phyloP scores from a whole-genome alignment of 1,140 invertebrate species.

The Bombus sibiricus region DNA sequence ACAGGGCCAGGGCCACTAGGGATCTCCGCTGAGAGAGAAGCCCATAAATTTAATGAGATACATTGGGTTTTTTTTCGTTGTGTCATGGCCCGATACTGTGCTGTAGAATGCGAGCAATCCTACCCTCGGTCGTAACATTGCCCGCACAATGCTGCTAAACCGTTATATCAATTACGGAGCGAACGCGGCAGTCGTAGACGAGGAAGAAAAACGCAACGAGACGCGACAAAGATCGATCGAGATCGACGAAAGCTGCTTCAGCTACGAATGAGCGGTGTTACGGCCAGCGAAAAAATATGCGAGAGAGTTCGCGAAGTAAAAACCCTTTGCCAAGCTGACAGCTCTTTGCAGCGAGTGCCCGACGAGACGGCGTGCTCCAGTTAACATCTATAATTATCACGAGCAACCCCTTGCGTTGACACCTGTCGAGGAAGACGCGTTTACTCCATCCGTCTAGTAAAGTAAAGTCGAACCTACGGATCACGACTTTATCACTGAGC shows the following conservation, averaged over 20 bases:
- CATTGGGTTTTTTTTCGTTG: constrained; percentile 33
- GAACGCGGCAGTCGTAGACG: neutral
- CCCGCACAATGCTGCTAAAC: neutral
- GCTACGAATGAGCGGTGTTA: neutral
- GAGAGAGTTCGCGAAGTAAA: neutral
- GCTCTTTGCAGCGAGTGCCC: neutral
- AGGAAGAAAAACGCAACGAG: neutral
- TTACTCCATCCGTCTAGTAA: neutral
- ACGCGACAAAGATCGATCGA: neutral
- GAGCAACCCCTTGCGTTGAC: constrained; percentile 23
- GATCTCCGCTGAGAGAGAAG: constrained; percentile 26
- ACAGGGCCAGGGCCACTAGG: constrained; percentile 18
- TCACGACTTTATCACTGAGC: neutral
- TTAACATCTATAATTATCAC: constrained; percentile 57
- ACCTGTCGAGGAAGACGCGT: constrained; percentile 11
- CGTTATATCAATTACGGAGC: constrained; percentile 24
- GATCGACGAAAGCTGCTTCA: neutral
- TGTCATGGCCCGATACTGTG: neutral
- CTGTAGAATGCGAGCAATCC: constrained; percentile 46
- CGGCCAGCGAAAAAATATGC: neutral
- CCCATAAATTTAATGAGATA: constrained; percentile 57
- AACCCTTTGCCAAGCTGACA: neutral
- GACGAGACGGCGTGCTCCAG: constrained; percentile 50
- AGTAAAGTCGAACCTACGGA: neutral
- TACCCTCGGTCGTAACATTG: constrained; percentile 1